Evolutionary conservation across 92 coral and sea anemone species (phyloP), one percentile per base, ranked within the genome.

Genomic region (Desmophyllum pertusum): DNA sequence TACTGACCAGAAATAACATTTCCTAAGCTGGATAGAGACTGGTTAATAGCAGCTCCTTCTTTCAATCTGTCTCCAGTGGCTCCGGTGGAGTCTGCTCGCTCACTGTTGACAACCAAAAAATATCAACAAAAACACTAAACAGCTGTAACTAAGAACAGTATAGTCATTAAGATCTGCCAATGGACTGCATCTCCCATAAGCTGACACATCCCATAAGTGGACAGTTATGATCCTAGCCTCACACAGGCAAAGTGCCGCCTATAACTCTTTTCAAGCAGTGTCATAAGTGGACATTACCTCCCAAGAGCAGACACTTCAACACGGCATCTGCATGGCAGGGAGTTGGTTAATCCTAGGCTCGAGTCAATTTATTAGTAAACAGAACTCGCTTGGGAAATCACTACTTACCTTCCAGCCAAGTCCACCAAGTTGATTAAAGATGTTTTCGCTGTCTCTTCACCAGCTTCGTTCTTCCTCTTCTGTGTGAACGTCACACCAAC

Each of bases 31-130:
- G 98, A 95, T 61, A 95, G 87, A 7, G 98, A 95, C 91, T 95
- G 98, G 88, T 95, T 95, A 40, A 95, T 95, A 38, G 98, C 98
- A 0, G 98, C 98, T 62, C 98, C 98, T 86, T 95, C 98, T 71
- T 95, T 95, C 64, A 95, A 77, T 39, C 98, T 89, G 72, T 95
- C 98, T 31, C 98, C 98, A 13, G 98, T 95, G 42, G 98, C 98
- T 42, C 98, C 98, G 73, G 98, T 95, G 0, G 98, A 95, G 43
- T 95, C 98, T 67, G 98, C 98, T 33, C 98, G 85, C 84, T 95
- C 98, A 87, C 98, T 95, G 72, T 43, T 83, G 45, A 59, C 2
- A 43, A 65, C 27, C 37, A 68, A 37, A 29, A 0, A 45, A 45
- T 35, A 19, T 9, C 36, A 23, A 36, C 15, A 27, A 10, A 14